Percentiles rank a stretch among this genome's conserved stretches.
phyloP scores from a whole-genome alignment of 2,797 vertebrate species.

The Chromobotia macracanthus region DNA sequence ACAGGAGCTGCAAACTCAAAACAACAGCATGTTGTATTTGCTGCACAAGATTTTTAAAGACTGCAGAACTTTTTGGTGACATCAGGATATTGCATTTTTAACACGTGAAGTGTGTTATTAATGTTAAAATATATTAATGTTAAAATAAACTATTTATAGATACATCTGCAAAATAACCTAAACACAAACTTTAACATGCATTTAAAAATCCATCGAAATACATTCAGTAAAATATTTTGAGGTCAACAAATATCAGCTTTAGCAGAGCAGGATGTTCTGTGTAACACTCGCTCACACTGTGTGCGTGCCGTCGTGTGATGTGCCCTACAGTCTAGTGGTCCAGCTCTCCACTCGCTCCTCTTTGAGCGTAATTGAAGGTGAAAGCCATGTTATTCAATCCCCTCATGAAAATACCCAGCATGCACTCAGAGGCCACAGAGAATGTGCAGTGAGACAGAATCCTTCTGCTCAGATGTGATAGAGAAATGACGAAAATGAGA shows the following conservation, averaged over 20 bases:
- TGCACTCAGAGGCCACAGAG: slow-evolving; percentile 24
- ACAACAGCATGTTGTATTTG: neutral
- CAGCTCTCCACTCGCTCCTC: slow-evolving; percentile 3
- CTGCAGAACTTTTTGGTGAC: too few relatives aligned
- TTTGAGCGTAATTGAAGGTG: slow-evolving; percentile 36
- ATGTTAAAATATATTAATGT: too few relatives aligned
- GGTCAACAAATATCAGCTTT: neutral
- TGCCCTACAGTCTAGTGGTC: slow-evolving; percentile 1
- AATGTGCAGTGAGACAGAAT: slow-evolving; percentile 26
- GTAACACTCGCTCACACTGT: neutral
- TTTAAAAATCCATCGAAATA: neutral
- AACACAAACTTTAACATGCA: neutral
- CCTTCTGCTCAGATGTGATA: neutral
- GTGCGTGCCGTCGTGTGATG: neutral
- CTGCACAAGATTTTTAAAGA: too few relatives aligned
- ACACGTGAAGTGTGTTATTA: too few relatives aligned
- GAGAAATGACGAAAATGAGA: slow-evolving; percentile 10
- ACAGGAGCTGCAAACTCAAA: neutral
- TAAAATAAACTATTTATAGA: too few relatives aligned
- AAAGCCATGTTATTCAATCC: slow-evolving; percentile 37
- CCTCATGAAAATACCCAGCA: slow-evolving; percentile 41
- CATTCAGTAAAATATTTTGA: neutral
- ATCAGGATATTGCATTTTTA: too few relatives aligned
- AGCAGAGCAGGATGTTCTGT: neutral
- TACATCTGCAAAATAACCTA: neutral